These are phyloP conservation scores for Oscheius sp. DNA, from an alignment of 2,888 invertebrate species.

Conservation along the genomic window DNA sequence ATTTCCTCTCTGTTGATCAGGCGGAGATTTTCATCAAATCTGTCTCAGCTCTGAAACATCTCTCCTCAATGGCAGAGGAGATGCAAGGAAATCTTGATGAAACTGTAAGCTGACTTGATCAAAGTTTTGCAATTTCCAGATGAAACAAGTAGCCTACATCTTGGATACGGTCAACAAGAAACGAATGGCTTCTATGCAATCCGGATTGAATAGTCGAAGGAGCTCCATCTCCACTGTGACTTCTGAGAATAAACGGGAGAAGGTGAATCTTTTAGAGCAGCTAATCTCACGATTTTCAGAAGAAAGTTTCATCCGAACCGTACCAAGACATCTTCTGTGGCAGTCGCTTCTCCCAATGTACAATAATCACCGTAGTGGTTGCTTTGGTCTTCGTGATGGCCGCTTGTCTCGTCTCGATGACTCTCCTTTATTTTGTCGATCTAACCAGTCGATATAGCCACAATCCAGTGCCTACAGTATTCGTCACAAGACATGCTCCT, in stretches of 20 bases:
- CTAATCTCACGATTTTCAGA: too few relatives aligned
- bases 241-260: neutral
- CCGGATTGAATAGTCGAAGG: neutral
- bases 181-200: neutral
- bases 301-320: neutral
- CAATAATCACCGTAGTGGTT: slow-evolving; percentile 1
- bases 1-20: slow-evolving; percentile 14
- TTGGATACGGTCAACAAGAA: slow-evolving; percentile 5
- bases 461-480: slow-evolving; percentile 13
- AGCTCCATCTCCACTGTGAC: neutral
- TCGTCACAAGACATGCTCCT: neutral
- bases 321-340: slow-evolving; percentile 10
- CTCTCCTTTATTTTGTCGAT: slow-evolving; percentile 17
- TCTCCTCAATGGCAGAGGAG: slow-evolving; percentile 13
- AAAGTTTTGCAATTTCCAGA: too few relatives aligned
- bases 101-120: neutral
- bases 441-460: slow-evolving; percentile 14
- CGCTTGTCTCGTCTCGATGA: slow-evolving; percentile 19
- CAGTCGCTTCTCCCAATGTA: slow-evolving; percentile 4
- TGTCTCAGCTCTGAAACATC: slow-evolving; percentile 11
- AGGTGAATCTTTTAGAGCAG: neutral
- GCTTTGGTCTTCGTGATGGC: slow-evolving; percentile 16
- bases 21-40: slow-evolving; percentile 16
- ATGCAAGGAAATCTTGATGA: slow-evolving; percentile 15
- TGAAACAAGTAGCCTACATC: slow-evolving; percentile 13